Evolutionary conservation across 2,113 vertebrate genomes (phyloP), one percentile per base, ranked within the genome.

Genomic region (Heterotilapia buettikoferi): DNA sequence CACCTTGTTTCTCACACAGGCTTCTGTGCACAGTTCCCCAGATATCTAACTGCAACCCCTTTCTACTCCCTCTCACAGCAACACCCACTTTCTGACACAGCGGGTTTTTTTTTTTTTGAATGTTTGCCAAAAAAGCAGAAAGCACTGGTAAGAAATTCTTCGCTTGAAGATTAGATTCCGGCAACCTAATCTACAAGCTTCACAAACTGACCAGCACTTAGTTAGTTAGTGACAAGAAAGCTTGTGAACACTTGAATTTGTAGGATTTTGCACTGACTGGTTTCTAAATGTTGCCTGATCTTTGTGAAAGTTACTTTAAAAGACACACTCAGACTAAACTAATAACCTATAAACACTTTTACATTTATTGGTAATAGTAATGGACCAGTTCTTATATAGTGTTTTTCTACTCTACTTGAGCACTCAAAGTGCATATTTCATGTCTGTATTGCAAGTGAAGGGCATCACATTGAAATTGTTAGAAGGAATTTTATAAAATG

Each of bases 121-220:
- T 14, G 21, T 14, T 53, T 91, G 89, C 89, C 89, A 92, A 84
- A 83, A 96, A 68, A 84, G 54, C 91, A 94, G 89, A 94, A 54
- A 87, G 79, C 6, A 1, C 36, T 56, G 38, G 81, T 7, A 33
- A 56, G 40, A 31, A 63, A 54, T 73, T 86, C 47, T 83, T 66
- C 4, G 14, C 38, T 18, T 79, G 24, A 26, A 88, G 92, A 95
- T 90, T 93, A 93, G 85, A 7, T 29, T 38, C 29, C 21, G 2
- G 33, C 61, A 38, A 66, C 1, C 61, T 36, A 66, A 66, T 66
- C 31, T 66, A n/a, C 33, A 13, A 38, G 33, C 33, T 38, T 66
- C 18, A 66, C 61, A 66, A 66, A 38, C 10, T 21, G 61, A 38
- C 10, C 61, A 68, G 61, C 33, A 21, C 31, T 38, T 38, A 66